Evolutionary conservation across 2,888 invertebrate species (phyloP).

Genomic region (Magallana nippona): DNA sequence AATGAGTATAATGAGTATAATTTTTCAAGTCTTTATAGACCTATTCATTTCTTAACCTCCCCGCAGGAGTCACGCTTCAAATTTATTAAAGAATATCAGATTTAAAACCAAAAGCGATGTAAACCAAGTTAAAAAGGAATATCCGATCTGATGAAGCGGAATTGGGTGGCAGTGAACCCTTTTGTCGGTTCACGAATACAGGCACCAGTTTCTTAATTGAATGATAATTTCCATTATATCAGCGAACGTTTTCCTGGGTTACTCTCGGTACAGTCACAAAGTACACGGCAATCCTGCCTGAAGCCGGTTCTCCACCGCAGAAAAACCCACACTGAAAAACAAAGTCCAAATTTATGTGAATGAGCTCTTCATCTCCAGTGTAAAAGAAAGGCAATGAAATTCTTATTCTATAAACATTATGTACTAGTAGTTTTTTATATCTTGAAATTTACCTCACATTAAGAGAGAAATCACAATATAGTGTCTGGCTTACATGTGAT

Average conservation of each 20-base stretch:
- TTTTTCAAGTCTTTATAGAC: too few relatives aligned
- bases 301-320: not conserved
- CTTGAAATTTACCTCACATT: too few relatives aligned
- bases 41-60: not conserved
- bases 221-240: slow-evolving; percentile 31
- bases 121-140: not conserved
- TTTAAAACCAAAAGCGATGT: not conserved
- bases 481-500: too few relatives aligned
- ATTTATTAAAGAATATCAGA: not conserved
- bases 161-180: slow-evolving; percentile 10
- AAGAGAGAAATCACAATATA: too few relatives aligned
- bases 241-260: slow-evolving; percentile 7
- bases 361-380: too few relatives aligned
- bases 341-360: too few relatives aligned
- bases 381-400: too few relatives aligned
- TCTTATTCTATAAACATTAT: too few relatives aligned
- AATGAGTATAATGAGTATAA: too few relatives aligned
- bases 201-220: slow-evolving; percentile 17
- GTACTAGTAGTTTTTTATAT: too few relatives aligned
- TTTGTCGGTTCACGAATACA: not conserved
- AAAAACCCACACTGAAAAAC: too few relatives aligned
- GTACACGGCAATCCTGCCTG: not conserved
- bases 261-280: slow-evolving; percentile 21
- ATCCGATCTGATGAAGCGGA: not conserved
- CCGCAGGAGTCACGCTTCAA: not conserved